Evolutionary conservation across 1,140 invertebrate species (phyloP), one percentile per base, ranked within the genome.

Genomic region (Aphaenogaster rudis): DNA sequence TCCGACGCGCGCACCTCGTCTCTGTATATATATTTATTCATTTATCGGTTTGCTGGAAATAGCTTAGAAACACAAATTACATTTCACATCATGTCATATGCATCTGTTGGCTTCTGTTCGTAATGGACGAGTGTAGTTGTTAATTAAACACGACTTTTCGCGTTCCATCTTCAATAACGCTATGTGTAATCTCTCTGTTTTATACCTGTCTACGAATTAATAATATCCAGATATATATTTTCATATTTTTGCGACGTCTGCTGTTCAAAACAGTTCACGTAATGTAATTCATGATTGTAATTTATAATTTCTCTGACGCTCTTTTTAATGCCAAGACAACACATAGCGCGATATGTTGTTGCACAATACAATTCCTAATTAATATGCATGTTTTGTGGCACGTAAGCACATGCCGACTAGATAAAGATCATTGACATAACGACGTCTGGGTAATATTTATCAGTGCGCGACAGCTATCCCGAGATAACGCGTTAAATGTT

Each of bases 371-470:
- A 28, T 57, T 28, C 42, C 21, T 63, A 78, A 80, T 69, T 54
- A 69, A 54, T 57, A 81, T 69, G 33, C 77, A 66, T 80, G 48
- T 8, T 28, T 28, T 17, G 42, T 2, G n/a, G 33, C 63, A 50
- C 77, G 33, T 52, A 52, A 67, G 28, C 42, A n/a, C 21, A 45
- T 80, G 54, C 36, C 59, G 15, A 33, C 1, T 13, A 45, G 64
- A 80, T 80, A 80, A 67, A 57, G 48, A 69, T 54, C 33, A 66
- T 11, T 50, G 63, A 39, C n/a, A 36, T 15, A 79, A 50, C 11
- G n/a, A 59, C 33, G n/a, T 54, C 78, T 54, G 9, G 36, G 21
- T 28, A 64, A 80, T 54, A 50, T 45, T 80, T 80, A 69, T 80
- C 63, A 79, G 63, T 7, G 33, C 8, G 45, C 33, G 63, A 67